These are phyloP conservation scores for Pseudomyrmex concolor DNA, from an alignment of 1,140 invertebrate species.

Conservation along the genomic window DNA sequence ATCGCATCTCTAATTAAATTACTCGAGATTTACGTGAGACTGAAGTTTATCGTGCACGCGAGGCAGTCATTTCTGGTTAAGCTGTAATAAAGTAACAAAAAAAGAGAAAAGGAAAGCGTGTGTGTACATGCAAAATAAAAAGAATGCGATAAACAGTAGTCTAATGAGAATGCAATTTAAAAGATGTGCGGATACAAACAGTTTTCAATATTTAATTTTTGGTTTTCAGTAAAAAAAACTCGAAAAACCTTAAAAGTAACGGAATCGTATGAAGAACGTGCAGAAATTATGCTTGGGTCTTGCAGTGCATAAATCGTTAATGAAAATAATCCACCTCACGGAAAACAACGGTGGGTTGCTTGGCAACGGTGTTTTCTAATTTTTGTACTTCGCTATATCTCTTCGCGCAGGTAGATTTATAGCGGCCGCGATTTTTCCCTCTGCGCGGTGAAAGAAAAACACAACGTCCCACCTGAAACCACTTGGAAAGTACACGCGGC, in stretches of 20 bases:
- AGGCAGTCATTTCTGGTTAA: neutral
- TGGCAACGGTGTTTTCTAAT: conserved; percentile 49
- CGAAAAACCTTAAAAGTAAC: neutral
- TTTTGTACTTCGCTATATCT: conserved; percentile 15
- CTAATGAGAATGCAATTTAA: neutral
- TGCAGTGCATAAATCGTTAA: conserved; percentile 23
- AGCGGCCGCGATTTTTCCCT: conserved; percentile 25
- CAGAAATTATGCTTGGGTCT: conserved; percentile 5
- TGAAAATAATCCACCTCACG: conserved; percentile 30
- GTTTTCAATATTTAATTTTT: neutral
- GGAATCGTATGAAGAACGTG: neutral
- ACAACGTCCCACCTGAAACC: neutral
- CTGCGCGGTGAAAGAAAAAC: conserved; percentile 10
- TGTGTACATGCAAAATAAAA: neutral
- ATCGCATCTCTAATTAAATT: conserved; percentile 58
- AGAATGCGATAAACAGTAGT: neutral
- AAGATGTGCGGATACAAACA: neutral
- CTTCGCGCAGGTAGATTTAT: conserved; percentile 22
- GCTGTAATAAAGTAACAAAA: neutral
- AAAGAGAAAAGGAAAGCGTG: neutral
- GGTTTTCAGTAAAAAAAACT: neutral
- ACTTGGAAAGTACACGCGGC: conserved; percentile 1
- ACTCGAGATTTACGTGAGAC: conserved; percentile 30
- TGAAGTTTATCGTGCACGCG: conserved; percentile 16
- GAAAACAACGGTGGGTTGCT: conserved; percentile 7